Conservation (phyloP, 2,888 invertebrate genomes). For the Galerucella nymphaeae region DNA sequence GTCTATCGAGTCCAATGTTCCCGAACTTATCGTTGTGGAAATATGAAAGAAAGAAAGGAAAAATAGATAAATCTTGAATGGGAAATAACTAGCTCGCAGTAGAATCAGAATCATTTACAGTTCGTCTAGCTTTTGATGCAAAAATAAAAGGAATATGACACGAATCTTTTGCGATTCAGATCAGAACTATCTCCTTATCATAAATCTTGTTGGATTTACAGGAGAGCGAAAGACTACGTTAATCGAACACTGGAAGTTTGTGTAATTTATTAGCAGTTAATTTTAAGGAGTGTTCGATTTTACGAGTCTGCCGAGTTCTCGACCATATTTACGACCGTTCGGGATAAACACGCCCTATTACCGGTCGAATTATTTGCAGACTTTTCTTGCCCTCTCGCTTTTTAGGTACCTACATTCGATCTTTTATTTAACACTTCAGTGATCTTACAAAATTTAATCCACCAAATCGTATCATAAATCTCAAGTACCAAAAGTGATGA, state of each 20-base stretch:
- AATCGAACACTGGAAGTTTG: constrained; percentile 41
- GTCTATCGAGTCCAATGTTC: background rate
- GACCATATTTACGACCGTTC: constrained; percentile 55
- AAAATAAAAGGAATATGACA: constrained; percentile 17
- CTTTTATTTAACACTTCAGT: constrained; percentile 20
- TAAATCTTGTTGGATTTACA: constrained; percentile 54
- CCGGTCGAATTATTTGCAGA: constrained; percentile 40
- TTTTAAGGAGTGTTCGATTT: constrained; percentile 64
- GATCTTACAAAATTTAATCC: constrained; percentile 5
- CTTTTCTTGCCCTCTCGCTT: constrained; percentile 28
- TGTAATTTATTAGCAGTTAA: constrained; percentile 64
- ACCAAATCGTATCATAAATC: background rate
- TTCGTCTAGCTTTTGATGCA: background rate
- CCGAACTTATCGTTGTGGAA: background rate
- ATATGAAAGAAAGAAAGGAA: background rate
- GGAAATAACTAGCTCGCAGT: background rate
- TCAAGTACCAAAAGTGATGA: no score
- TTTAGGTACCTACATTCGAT: constrained; percentile 22
- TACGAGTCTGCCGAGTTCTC: constrained; percentile 56
- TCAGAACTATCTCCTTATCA: constrained; percentile 46
- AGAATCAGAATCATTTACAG: constrained; percentile 7
- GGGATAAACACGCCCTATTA: constrained; percentile 50
- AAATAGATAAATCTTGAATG: background rate
- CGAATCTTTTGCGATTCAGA: constrained; percentile 36
- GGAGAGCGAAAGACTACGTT: constrained; percentile 48